Evolutionary conservation across 2,797 vertebrate species (phyloP).

Genomic region (Steatocranus sp.): DNA sequence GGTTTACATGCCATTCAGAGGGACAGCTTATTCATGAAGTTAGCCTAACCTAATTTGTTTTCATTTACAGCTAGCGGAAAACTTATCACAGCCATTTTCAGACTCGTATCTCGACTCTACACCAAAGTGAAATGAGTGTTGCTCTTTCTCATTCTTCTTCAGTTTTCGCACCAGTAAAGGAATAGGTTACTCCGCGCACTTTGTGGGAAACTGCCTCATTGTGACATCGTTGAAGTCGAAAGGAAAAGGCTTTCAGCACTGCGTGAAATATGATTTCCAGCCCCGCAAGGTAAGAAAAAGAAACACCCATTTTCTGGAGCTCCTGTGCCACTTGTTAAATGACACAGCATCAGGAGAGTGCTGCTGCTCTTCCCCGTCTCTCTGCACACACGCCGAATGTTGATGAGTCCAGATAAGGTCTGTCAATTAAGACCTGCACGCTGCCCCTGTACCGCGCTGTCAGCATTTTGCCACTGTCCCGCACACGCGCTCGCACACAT

Average conservation of each 20-base stretch:
- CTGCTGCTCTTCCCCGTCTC: background rate
- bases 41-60: background rate
- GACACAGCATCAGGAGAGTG: background rate
- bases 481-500: background rate
- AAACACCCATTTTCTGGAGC: background rate
- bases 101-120: background rate
- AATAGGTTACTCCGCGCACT: conserved; percentile 98
- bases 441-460: conserved; percentile 14
- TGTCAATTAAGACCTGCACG: conserved; percentile 59
- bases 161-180: conserved; percentile 99
- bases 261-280: conserved; percentile 98
- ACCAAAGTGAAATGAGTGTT: background rate
- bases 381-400: conserved; percentile 16
- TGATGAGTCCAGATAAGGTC: conserved; percentile 58
- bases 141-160: conserved; percentile 7
- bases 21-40: background rate
- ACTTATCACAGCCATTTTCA: background rate
- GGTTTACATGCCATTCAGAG: background rate
- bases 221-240: conserved; percentile 98
- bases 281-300: conserved; percentile 87
- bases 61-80: background rate
- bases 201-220: conserved; percentile 98
- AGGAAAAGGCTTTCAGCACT: conserved; percentile 99
- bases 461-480: conserved; percentile 49
- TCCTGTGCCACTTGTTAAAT: conserved; percentile 11